Evolutionary conservation across 2,888 invertebrate species (phyloP).

Genomic region (Sclerodermus sp.): DNA sequence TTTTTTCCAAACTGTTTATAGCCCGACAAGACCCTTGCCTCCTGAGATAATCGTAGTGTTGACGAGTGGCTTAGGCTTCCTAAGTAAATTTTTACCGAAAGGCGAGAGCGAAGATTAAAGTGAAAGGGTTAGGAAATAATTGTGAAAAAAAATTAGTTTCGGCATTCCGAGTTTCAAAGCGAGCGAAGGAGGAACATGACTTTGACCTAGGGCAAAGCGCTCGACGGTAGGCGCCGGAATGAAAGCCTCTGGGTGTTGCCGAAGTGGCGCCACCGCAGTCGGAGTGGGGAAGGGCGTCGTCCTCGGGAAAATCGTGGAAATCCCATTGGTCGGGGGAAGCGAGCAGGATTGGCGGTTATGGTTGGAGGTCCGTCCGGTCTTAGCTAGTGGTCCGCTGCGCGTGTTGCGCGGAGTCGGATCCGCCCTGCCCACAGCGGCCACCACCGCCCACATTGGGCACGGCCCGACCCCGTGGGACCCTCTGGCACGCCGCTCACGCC

Average conservation of each 20-base stretch:
- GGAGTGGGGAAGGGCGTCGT: constrained; percentile 20
- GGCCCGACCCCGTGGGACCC: constrained; percentile 51
- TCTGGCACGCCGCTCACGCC: constrained; percentile 50
- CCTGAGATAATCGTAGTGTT: too few relatives aligned
- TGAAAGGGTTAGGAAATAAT: too few relatives aligned
- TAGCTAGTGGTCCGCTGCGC: too few relatives aligned
- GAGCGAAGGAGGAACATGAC: too few relatives aligned
- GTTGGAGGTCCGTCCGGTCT: background rate
- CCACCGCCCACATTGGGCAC: constrained; percentile 12
- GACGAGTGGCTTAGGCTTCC: too few relatives aligned
- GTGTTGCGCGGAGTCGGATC: constrained; percentile 12
- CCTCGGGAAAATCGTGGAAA: background rate
- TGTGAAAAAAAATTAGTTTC: too few relatives aligned
- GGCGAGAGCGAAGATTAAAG: too few relatives aligned
- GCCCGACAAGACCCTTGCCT: too few relatives aligned
- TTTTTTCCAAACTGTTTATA: too few relatives aligned
- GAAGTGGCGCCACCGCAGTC: constrained; percentile 49
- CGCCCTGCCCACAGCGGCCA: constrained; percentile 27
- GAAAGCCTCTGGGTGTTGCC: constrained; percentile 39
- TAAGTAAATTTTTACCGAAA: too few relatives aligned
- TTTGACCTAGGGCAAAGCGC: background rate
- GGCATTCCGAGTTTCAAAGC: too few relatives aligned
- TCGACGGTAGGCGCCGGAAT: constrained; percentile 48
- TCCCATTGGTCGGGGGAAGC: constrained; percentile 13
- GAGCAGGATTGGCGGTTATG: constrained; percentile 20